A percentile compares a stretch with the other conserved stretches of the same genome.
Evolutionary conservation across 2,113 vertebrate species (phyloP).

Genomic region (Sterna hirundo): DNA sequence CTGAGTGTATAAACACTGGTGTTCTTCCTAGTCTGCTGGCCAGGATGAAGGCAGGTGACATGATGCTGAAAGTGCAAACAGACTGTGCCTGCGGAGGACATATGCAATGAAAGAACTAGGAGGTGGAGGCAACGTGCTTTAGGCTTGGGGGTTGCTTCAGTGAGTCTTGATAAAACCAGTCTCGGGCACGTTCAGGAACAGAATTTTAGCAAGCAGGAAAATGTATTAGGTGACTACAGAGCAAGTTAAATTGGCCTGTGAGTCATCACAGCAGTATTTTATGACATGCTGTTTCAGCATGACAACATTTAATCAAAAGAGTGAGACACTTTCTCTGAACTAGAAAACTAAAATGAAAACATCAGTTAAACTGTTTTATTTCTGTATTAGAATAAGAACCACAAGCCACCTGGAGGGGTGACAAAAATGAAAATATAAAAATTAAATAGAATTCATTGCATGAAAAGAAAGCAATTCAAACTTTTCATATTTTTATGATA

Average conservation of each 20-base stretch:
- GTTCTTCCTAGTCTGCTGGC: not conserved
- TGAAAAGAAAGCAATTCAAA: not conserved
- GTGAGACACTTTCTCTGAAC: not conserved
- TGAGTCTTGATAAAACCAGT: not conserved
- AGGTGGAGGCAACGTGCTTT: not conserved
- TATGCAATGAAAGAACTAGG: not conserved
- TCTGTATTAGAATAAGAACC: not conserved
- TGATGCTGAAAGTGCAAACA: not conserved
- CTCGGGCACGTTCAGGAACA: not conserved
- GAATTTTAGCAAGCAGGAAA: not conserved
- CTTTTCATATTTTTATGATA: not conserved
- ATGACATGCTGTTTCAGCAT: not conserved
- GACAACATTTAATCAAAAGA: not conserved
- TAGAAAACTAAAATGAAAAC: not conserved
- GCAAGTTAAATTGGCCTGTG: not conserved
- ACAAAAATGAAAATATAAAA: not conserved
- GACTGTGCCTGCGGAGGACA: not conserved
- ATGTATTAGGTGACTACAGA: not conserved
- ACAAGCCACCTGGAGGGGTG: not conserved
- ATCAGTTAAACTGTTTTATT: not conserved
- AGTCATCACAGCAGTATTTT: not conserved
- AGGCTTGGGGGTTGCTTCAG: not conserved
- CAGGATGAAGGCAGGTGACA: not conserved
- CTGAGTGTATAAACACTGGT: not conserved
- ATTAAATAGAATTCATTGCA: not conserved